Base-by-base conservation (phyloP, 1,140 invertebrate species). In the Cyrtorhinus lividipennis region DNA sequence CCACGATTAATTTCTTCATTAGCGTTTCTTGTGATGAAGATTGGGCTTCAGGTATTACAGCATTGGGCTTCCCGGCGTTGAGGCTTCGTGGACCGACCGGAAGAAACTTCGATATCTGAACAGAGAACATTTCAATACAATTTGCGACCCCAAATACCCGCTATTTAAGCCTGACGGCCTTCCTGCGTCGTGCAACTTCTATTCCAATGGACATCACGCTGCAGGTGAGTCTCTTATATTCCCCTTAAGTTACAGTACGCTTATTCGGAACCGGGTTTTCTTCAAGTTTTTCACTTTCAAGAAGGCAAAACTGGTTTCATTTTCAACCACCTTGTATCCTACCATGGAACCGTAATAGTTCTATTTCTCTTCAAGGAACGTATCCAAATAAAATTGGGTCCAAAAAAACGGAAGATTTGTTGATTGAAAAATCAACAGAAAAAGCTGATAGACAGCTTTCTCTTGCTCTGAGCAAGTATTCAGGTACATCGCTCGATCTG, bases 141-240 rank as follows among this genome's bases (percentile, higher is more conserved):
- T 90, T 59, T 80, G 82, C 25, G 87, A 90, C 76, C 87, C 87
- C 20, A 78, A 75, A 57, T 86, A 83, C 76, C 87, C 87, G 23
- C 79, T 87, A 12, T 87, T 89, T 68, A 80, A 83, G 67, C 76
- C 76, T 44, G 81, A 90, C 62, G 86, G 86, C 1, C 75, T 83
- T 25, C 80, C 83, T 5, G 83, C 86, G 45, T 89, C 87, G 0
- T 59, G 27, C 58, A 26, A 20, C 48, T 53, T 53, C 5, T 53
- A 15, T 20, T 53, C 20, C 5, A 79, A 82, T 44, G 38, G 38
- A n/a, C n/a, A n/a, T n/a, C n/a, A n/a, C n/a, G n/a, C n/a, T n/a
- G n/a, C n/a, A n/a, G n/a, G n/a, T n/a, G n/a, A n/a, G n/a, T n/a
- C n/a, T n/a, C n/a, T n/a, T n/a, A n/a, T n/a, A n/a, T n/a, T n/a